Percentiles rank a stretch among this genome's conserved stretches.
Conservation (phyloP, 1,140 invertebrate species). For the Yoshiicerus persimilis region DNA sequence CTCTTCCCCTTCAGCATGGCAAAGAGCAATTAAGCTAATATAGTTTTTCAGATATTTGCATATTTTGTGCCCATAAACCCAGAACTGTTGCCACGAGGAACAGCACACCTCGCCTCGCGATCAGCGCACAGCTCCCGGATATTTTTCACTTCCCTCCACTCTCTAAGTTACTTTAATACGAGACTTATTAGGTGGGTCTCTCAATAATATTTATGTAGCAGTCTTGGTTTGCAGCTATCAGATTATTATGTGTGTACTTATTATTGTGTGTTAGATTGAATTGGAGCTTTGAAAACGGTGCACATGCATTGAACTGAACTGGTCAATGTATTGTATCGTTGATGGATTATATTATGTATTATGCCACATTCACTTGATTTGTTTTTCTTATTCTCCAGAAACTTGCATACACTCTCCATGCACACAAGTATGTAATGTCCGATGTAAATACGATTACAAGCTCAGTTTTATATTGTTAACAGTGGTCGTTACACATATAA, state of each 20-base stretch:
- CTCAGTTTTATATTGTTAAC: not conserved
- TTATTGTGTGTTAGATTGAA: slow-evolving; percentile 5
- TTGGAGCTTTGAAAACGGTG: not conserved
- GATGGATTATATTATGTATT: not conserved
- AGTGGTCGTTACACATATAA: not conserved
- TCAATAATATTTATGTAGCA: not conserved
- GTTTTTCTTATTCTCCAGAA: not conserved
- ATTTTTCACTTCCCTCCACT: not conserved
- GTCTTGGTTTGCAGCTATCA: not conserved
- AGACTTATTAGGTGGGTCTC: not conserved
- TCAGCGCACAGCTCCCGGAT: not conserved
- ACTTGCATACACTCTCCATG: not conserved
- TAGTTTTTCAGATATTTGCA: slow-evolving; percentile 47
- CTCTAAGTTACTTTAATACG: not conserved
- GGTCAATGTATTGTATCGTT: slow-evolving; percentile 1
- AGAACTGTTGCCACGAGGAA: slow-evolving; percentile 25
- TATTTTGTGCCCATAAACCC: slow-evolving; percentile 40
- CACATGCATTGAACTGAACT: not conserved
- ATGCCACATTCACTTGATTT: not conserved
- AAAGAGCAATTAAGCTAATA: slow-evolving; percentile 50
- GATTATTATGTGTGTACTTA: slow-evolving; percentile 8
- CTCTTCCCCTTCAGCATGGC: slow-evolving; percentile 41
- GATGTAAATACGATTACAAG: not conserved
- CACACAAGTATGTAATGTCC: not conserved
- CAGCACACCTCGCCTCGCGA: not conserved